Evolutionary conservation across 2,797 vertebrate species (phyloP).

Genomic region (Gila robusta): DNA sequence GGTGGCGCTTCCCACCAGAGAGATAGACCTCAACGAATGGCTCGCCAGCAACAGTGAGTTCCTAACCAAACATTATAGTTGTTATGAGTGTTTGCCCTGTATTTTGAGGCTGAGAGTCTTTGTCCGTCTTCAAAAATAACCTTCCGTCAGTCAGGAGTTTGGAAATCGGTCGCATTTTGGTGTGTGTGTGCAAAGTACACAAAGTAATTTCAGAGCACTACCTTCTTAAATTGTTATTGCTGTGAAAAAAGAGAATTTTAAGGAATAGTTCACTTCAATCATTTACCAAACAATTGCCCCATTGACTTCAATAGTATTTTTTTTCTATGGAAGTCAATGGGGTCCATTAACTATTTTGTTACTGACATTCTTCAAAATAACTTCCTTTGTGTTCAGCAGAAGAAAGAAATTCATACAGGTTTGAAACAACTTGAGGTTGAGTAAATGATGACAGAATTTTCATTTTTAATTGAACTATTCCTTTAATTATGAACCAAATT

Average conservation of each 20-base stretch:
- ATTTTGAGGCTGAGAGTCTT: conserved; percentile 29
- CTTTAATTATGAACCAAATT: not conserved
- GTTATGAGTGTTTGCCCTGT: not conserved
- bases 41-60: conserved; percentile 97
- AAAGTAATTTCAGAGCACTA: not conserved
- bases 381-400: too few species aligned
- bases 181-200: not conserved
- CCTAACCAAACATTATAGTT: conserved; percentile 3
- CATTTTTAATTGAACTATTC: too few species aligned
- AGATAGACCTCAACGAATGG: conserved; percentile 99
- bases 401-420: too few species aligned
- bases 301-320: too few species aligned
- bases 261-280: too few species aligned
- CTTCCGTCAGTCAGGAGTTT: conserved; percentile 18
- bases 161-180: not conserved
- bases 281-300: too few species aligned
- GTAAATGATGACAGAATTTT: too few species aligned
- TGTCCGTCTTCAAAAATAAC: conserved; percentile 24
- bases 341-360: too few species aligned
- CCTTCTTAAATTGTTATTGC: not conserved
- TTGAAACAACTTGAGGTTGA: too few species aligned
- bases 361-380: too few species aligned
- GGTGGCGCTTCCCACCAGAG: conserved; percentile 90
- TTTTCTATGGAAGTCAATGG: too few species aligned
- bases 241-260: not conserved